phyloP scores from a whole-genome alignment of 2,113 vertebrate genomes.

The Tinamus guttatus region DNA sequence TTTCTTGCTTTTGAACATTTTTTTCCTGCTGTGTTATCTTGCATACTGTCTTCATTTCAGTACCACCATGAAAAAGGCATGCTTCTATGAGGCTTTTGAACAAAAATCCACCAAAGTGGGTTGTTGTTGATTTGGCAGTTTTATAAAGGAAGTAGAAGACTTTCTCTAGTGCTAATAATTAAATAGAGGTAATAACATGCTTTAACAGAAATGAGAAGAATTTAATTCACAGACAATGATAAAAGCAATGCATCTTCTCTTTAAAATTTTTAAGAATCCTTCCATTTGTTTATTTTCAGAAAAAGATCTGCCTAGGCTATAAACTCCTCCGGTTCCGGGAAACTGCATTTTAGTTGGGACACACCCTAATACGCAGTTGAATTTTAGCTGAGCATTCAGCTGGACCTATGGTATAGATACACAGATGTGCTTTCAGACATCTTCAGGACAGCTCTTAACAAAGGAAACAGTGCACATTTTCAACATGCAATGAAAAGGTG shows the following conservation, averaged over 20 bases:
- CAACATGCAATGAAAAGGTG: not conserved
- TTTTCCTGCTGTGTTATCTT: not conserved
- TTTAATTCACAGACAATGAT: not conserved
- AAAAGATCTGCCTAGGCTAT: not conserved
- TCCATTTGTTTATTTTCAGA: not conserved
- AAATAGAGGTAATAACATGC: not conserved
- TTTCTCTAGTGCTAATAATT: not conserved
- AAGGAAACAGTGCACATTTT: not conserved
- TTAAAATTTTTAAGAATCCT: not conserved
- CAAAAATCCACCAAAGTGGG: not conserved
- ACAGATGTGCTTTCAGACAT: not conserved
- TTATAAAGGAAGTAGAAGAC: not conserved
- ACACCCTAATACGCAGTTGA: not conserved
- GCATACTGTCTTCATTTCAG: not conserved
- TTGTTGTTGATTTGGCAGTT: not conserved
- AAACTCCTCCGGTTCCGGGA: not conserved
- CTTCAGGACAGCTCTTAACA: not conserved
- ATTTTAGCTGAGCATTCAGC: not conserved
- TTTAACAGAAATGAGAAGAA: not conserved
- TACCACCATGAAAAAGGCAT: not conserved
- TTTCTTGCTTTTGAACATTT: not conserved
- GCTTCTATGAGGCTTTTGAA: not conserved
- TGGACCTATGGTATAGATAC: too few species aligned
- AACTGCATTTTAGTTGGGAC: not conserved
- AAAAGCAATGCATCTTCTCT: not conserved